Conservation (phyloP, 2,797 vertebrate species). For the Gambusia yucatana region DNA sequence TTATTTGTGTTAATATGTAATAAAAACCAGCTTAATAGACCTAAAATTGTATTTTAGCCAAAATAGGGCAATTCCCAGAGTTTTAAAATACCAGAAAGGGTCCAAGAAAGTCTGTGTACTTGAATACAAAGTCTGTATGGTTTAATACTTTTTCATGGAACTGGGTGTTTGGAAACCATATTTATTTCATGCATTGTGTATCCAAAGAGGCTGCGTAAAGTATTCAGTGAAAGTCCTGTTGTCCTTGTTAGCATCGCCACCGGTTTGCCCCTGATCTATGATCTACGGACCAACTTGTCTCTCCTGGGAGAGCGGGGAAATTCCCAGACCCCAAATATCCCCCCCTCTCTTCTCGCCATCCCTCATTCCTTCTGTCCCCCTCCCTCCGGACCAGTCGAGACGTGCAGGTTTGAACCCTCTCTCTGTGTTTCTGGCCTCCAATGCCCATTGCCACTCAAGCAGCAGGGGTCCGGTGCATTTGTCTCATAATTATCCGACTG, state of each 20-base stretch:
- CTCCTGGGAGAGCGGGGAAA: slow-evolving; percentile 71
- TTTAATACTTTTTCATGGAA: slow-evolving; percentile 18
- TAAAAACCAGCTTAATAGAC: background rate
- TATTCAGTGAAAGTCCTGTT: slow-evolving; percentile 42
- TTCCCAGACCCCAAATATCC: slow-evolving; percentile 73
- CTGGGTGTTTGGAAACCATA: slow-evolving; percentile 11
- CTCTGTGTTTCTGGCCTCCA: slow-evolving; percentile 74
- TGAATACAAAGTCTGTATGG: background rate
- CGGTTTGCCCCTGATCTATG: slow-evolving; percentile 68
- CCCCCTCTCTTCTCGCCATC: slow-evolving; percentile 33
- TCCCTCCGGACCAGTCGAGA: slow-evolving; percentile 67
- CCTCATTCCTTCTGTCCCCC: slow-evolving; percentile 52
- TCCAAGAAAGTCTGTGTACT: background rate
- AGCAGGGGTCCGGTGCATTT: slow-evolving; percentile 79
- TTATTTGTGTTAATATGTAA: background rate
- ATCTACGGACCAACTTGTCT: slow-evolving; percentile 65
- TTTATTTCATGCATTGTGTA: background rate
- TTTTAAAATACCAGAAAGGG: background rate
- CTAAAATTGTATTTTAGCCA: background rate
- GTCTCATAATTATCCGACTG: slow-evolving; percentile 82
- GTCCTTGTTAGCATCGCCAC: slow-evolving; percentile 50
- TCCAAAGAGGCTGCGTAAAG: slow-evolving; percentile 37
- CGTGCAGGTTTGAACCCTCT: slow-evolving; percentile 74
- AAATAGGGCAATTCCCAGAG: background rate
- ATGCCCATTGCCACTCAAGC: slow-evolving; percentile 80